A percentile compares a stretch with the other conserved stretches of the same genome.
phyloP scores from a whole-genome alignment of 2,797 vertebrate species.

The Tolypeutes matacus region DNA sequence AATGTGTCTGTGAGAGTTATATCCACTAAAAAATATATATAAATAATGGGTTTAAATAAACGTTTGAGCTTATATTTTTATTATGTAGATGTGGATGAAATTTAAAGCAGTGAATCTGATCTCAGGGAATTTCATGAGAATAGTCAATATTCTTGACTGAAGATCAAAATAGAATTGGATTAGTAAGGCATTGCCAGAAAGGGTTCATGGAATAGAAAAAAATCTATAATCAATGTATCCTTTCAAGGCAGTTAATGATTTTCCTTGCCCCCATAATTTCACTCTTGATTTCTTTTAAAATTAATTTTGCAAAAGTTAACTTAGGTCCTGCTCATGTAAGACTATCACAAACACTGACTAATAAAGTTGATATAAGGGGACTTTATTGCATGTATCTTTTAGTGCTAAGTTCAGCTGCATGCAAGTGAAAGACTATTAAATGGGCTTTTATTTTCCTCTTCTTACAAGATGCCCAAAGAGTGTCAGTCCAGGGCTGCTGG shows the following conservation, averaged over 20 bases:
- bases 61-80: not conserved
- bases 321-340: not conserved
- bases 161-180: not conserved
- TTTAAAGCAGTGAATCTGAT: constrained; percentile 18
- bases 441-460: not conserved
- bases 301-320: constrained; percentile 55
- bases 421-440: not conserved
- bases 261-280: constrained; percentile 29
- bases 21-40: not conserved
- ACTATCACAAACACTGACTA: not conserved
- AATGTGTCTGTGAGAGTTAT: not conserved
- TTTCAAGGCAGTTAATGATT: constrained; percentile 58
- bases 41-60: constrained; percentile 27
- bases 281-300: constrained; percentile 62
- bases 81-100: not conserved
- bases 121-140: not conserved
- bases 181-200: constrained; percentile 38
- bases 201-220: not conserved
- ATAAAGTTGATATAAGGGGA: not conserved
- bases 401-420: not conserved
- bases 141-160: constrained; percentile 2
- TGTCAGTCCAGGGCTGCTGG: not conserved
- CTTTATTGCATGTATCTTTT: not conserved
- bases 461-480: not conserved
- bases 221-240: not conserved